Conservation (phyloP, 2,888 invertebrate genomes). For the Hemistola chrysoprasaria region DNA sequence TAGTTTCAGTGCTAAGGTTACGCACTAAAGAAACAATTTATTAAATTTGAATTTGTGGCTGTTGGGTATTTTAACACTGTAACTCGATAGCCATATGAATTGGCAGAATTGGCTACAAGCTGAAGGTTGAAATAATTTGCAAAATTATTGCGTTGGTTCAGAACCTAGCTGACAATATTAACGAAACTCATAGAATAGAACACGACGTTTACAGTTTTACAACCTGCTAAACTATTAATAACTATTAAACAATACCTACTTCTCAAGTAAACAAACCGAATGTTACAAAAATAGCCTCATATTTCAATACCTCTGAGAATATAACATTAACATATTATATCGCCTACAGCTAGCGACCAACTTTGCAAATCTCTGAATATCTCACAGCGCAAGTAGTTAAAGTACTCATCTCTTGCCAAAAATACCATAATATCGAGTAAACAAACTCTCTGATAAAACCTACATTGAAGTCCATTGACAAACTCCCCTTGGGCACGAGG, state of each 20-base stretch:
- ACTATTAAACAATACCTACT: too few species aligned
- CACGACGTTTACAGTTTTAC: too few species aligned
- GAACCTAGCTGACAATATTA: too few species aligned
- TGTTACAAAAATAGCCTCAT: too few species aligned
- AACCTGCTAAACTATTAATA: too few species aligned
- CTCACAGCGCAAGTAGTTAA: not conserved
- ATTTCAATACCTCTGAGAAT: too few species aligned
- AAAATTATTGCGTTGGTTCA: not conserved
- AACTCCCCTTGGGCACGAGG: conserved; percentile 9
- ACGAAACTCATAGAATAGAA: too few species aligned
- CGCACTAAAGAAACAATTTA: not conserved
- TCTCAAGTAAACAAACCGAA: too few species aligned
- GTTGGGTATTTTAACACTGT: not conserved
- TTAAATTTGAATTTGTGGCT: not conserved
- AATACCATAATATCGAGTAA: conserved; percentile 12
- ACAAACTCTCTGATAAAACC: conserved; percentile 13
- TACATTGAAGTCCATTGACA: conserved; percentile 10
- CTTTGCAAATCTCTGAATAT: not conserved
- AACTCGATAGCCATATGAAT: conserved; percentile 2
- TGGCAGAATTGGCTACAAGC: conserved; percentile 5
- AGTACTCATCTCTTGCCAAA: conserved; percentile 3
- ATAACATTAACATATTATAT: too few species aligned
- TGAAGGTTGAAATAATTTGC: conserved; percentile 18
- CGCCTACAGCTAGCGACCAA: too few species aligned
- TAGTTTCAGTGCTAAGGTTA: conserved; percentile 12